These are phyloP conservation scores for Drosophila yakuba DNA, from an alignment of 1,140 invertebrate species.

Conservation along the genomic window DNA sequence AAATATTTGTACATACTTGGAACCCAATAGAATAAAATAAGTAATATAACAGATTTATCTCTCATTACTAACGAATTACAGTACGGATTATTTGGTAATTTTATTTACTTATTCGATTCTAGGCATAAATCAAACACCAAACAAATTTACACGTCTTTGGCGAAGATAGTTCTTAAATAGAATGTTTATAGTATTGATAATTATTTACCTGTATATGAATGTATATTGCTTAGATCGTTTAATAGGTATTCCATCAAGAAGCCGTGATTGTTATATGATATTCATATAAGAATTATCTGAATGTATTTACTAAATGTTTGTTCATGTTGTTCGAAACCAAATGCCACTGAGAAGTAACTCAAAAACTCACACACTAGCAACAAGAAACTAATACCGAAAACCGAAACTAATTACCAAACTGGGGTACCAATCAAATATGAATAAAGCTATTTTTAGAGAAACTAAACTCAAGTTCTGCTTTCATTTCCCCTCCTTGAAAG, in stretches of 20 bases:
- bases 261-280: constrained; percentile 81
- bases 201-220: constrained; percentile 52
- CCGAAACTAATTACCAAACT: constrained; percentile 73
- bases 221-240: constrained; percentile 65
- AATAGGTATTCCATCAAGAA: constrained; percentile 50
- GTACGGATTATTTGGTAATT: constrained; percentile 48
- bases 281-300: constrained; percentile 72
- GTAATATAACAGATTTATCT: not conserved
- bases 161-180: constrained; percentile 41
- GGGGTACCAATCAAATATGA: constrained; percentile 82
- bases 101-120: constrained; percentile 62
- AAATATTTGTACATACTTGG: constrained; percentile 17
- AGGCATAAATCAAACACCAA: constrained; percentile 77
- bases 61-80: constrained; percentile 21
- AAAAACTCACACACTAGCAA: constrained; percentile 48
- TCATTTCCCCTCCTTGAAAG: constrained; percentile 16
- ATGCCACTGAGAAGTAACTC: constrained; percentile 58
- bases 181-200: constrained; percentile 61
- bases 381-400: constrained; percentile 36
- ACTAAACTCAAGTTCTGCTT: constrained; percentile 42
- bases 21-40: constrained; percentile 16
- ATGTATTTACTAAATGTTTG: constrained; percentile 75
- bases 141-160: constrained; percentile 61
- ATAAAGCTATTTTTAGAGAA: constrained; percentile 83
- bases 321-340: constrained; percentile 77